Evolutionary conservation across 2,797 vertebrate genomes (phyloP).

Genomic region (Myotis myotis): DNA sequence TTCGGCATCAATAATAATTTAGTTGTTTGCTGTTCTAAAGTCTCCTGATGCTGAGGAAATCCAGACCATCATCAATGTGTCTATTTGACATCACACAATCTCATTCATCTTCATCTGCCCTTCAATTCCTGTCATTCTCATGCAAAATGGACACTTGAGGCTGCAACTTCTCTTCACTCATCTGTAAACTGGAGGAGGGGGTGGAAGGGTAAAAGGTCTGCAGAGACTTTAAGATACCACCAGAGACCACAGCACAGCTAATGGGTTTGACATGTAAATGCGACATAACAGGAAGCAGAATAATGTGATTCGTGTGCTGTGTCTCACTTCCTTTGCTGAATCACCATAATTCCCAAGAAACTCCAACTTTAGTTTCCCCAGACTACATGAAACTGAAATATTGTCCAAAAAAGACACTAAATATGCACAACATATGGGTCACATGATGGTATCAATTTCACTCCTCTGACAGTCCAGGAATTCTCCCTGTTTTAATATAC

Average conservation of each 20-base stretch:
- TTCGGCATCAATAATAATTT: not conserved
- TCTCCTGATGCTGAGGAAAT: slow-evolving; percentile 63
- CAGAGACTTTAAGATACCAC: slow-evolving; percentile 75
- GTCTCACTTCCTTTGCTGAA: slow-evolving; percentile 85
- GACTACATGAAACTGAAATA: slow-evolving; percentile 77
- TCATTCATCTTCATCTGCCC: slow-evolving; percentile 90
- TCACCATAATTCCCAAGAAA: slow-evolving; percentile 69
- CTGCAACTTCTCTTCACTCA: slow-evolving; percentile 76
- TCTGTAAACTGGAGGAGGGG: slow-evolving; percentile 66
- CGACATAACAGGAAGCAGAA: slow-evolving; percentile 81
- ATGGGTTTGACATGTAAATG: slow-evolving; percentile 85
- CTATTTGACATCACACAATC: slow-evolving; percentile 83
- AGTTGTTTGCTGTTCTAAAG: not conserved
- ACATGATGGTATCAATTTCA: not conserved
- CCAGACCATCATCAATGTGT: slow-evolving; percentile 82
- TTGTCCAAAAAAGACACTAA: not conserved
- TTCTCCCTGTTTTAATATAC: not conserved
- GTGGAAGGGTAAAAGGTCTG: slow-evolving; percentile 60
- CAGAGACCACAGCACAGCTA: slow-evolving; percentile 73
- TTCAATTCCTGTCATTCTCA: slow-evolving; percentile 89
- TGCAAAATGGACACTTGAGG: slow-evolving; percentile 85
- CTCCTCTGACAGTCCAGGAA: not conserved
- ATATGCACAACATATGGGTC: not conserved
- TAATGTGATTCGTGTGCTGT: slow-evolving; percentile 85
- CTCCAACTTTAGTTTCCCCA: slow-evolving; percentile 52